Percentiles rank a stretch among this genome's conserved stretches.
Evolutionary conservation across 1,140 invertebrate species (phyloP).

Genomic region (Drosophila sucinea): DNA sequence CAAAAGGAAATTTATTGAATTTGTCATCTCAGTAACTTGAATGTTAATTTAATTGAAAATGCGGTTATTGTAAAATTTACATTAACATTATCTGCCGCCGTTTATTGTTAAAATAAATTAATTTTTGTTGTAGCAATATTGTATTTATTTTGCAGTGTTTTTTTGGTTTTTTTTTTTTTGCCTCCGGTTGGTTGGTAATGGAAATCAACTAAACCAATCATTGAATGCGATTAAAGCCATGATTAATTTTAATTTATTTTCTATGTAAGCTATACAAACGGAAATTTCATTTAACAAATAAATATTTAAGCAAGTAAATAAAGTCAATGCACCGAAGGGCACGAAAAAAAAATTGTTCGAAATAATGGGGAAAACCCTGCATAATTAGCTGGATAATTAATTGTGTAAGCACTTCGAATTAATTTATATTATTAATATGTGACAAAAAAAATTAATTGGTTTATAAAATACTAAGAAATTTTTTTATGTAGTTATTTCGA

Average conservation of each 20-base stretch:
- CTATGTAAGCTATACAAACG: slow-evolving; percentile 46
- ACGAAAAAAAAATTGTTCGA: slow-evolving; percentile 18
- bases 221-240: slow-evolving; percentile 73
- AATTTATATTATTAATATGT: slow-evolving; percentile 12
- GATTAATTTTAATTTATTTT: slow-evolving; percentile 74
- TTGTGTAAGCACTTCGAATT: slow-evolving; percentile 42
- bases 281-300: slow-evolving; percentile 42
- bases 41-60: slow-evolving; percentile 75
- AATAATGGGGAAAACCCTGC: slow-evolving; percentile 18
- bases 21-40: slow-evolving; percentile 27
- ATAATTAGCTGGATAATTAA: slow-evolving; percentile 54
- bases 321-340: slow-evolving; percentile 17
- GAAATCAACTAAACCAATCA: slow-evolving; percentile 31
- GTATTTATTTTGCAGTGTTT: not conserved
- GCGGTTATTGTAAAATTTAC: slow-evolving; percentile 65
- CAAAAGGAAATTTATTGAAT: slow-evolving; percentile 31
- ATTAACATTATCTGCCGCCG: slow-evolving; percentile 60
- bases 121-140: slow-evolving; percentile 47
- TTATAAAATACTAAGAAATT: slow-evolving; percentile 18
- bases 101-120: slow-evolving; percentile 76
- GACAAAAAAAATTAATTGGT: not conserved
- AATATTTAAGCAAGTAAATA: slow-evolving; percentile 51
- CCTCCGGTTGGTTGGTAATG: not conserved
- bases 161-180: slow-evolving; percentile 1
- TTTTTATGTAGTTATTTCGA: slow-evolving; percentile 11